These are phyloP conservation scores for Malthinus seriepunctatus DNA, from an alignment of 2,888 invertebrate genomes.

Conservation along the genomic window DNA sequence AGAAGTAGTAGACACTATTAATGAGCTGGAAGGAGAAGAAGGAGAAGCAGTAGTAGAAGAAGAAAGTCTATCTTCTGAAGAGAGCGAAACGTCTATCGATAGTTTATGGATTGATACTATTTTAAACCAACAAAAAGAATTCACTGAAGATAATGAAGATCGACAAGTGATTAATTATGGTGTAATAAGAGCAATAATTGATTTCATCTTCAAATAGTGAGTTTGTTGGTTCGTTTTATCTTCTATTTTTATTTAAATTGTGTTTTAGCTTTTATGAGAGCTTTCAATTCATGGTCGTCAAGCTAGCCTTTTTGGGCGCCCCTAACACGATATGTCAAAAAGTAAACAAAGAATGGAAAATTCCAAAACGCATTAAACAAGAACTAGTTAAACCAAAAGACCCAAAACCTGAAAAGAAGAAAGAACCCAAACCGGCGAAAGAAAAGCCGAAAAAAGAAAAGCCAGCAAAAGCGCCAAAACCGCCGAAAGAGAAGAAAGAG, in stretches of 20 bases:
- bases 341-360: slow-evolving; percentile 46
- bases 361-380: slow-evolving; percentile 47
- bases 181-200: slow-evolving; percentile 46
- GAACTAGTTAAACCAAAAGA: slow-evolving; percentile 43
- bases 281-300: slow-evolving; percentile 49
- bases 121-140: slow-evolving; percentile 25
- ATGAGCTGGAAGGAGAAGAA: slow-evolving; percentile 12
- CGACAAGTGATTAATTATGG: slow-evolving; percentile 44
- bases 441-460: slow-evolving; percentile 23
- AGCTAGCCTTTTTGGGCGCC: slow-evolving; percentile 42
- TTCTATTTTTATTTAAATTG: background rate
- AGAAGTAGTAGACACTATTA: background rate
- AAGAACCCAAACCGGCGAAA: slow-evolving; percentile 35
- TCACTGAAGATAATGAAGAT: slow-evolving; percentile 32
- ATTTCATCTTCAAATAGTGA: slow-evolving; percentile 52
- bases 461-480: slow-evolving; percentile 38
- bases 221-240: slow-evolving; percentile 20
- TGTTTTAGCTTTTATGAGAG: slow-evolving; percentile 48
- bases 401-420: slow-evolving; percentile 39
- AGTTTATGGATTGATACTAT: slow-evolving; percentile 12
- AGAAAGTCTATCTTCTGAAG: background rate
- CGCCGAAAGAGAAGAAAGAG: slow-evolving; percentile 27
- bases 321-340: slow-evolving; percentile 47
- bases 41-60: slow-evolving; percentile 13
- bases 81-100: slow-evolving; percentile 2